phyloP scores from a whole-genome alignment of 2,797 vertebrate genomes.

The Enoplosus armatus region DNA sequence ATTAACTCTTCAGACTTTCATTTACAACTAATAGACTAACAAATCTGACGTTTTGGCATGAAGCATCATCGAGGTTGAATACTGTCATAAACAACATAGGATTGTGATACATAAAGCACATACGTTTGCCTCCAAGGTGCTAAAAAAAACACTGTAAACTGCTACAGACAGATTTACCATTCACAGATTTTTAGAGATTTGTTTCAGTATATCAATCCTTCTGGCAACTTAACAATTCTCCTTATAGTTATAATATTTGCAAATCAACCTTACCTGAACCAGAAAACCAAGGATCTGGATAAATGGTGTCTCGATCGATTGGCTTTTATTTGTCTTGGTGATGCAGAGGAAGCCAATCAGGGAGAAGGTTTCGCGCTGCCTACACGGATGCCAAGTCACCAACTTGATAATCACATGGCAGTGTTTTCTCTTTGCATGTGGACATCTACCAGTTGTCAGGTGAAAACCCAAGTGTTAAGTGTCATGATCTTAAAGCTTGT shows the following conservation, averaged over 20 bases:
- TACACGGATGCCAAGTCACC: not conserved
- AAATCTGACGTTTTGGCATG: not conserved
- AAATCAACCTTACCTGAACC: slow-evolving; percentile 48
- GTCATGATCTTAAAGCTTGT: not conserved
- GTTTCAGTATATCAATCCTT: not conserved
- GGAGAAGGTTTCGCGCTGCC: not conserved
- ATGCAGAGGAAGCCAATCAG: slow-evolving; percentile 57
- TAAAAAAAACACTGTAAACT: not conserved
- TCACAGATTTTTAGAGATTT: not conserved
- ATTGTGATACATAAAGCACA: not conserved
- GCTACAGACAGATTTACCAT: not conserved
- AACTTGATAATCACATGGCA: slow-evolving; percentile 17
- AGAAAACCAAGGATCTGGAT: slow-evolving; percentile 15
- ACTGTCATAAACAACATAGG: not conserved
- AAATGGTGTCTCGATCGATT: not conserved
- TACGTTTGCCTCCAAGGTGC: not conserved
- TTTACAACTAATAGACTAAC: not conserved
- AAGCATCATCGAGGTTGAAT: no score
- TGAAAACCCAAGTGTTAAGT: not conserved
- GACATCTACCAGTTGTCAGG: not conserved
- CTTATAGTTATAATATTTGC: not conserved
- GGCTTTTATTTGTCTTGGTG: slow-evolving; percentile 50
- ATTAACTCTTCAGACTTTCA: not conserved
- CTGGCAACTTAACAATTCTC: not conserved
- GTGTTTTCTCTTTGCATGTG: not conserved